Conservation (phyloP, 2,113 vertebrate species). For the Cryptotis parvus region DNA sequence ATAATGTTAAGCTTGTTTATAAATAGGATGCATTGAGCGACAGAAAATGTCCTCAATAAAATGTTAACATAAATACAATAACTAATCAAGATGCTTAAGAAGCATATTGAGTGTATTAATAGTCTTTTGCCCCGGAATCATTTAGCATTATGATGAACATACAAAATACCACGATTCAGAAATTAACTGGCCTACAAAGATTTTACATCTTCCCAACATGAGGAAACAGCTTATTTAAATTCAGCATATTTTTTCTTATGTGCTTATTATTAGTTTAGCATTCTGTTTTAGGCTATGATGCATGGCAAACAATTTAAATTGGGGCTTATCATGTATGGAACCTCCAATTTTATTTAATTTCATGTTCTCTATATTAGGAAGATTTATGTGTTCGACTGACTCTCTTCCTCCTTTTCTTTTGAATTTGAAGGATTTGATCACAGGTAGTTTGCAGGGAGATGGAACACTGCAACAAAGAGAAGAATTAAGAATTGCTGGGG, state of each 20-base stretch:
- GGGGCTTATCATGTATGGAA: not conserved
- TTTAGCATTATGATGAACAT: slow-evolving; percentile 20
- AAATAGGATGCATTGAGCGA: slow-evolving; percentile 25
- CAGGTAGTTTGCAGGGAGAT: not conserved
- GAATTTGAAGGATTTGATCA: slow-evolving; percentile 7
- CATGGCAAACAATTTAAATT: slow-evolving; percentile 10
- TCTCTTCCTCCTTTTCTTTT: not conserved
- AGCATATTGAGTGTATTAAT: slow-evolving; percentile 19
- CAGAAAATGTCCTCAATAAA: not conserved
- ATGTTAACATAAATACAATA: slow-evolving; percentile 41
- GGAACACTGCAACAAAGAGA: not conserved
- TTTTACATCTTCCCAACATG: not conserved
- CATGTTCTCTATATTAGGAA: not conserved
- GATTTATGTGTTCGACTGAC: not conserved
- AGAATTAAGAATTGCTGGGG: no score
- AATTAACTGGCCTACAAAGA: slow-evolving; percentile 39
- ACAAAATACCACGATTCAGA: slow-evolving; percentile 7
- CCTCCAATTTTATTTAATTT: slow-evolving; percentile 41
- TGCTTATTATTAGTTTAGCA: slow-evolving; percentile 21
- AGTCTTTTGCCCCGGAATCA: not conserved
- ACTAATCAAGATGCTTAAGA: slow-evolving; percentile 41
- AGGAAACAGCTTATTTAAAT: slow-evolving; percentile 50
- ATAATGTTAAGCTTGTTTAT: not conserved
- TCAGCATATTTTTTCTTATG: slow-evolving; percentile 33
- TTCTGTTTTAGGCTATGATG: slow-evolving; percentile 20